These are phyloP conservation scores for Solea solea DNA, from an alignment of 2,113 vertebrate species.

Conservation along the genomic window DNA sequence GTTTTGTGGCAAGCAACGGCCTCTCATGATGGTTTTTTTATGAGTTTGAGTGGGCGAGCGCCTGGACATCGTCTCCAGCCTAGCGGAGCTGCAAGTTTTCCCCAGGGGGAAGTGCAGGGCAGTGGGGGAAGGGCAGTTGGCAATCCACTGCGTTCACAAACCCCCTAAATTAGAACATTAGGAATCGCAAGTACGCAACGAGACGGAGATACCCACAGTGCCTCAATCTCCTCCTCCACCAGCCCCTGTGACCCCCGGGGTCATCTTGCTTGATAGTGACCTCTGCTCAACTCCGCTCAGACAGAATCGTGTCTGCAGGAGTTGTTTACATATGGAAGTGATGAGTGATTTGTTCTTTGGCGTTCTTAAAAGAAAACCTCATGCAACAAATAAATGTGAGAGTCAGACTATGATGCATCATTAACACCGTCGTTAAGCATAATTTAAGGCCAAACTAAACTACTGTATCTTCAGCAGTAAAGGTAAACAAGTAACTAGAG, in stretches of 20 bases:
- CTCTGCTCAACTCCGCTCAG: constrained; percentile 38
- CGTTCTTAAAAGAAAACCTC: constrained; percentile 4
- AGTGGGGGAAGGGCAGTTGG: constrained; percentile 59
- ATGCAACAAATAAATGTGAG: constrained; percentile 2
- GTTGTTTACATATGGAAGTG: constrained; percentile 43
- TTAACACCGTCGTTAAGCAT: neutral
- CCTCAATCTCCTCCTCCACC: constrained; percentile 45
- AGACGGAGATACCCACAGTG: constrained; percentile 57
- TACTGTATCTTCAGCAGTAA: neutral
- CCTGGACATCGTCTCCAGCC: constrained; percentile 71
- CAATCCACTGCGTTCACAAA: constrained; percentile 67
- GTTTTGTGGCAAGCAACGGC: constrained; percentile 47
- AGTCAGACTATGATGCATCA: neutral
- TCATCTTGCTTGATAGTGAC: constrained; percentile 58
- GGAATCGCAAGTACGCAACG: constrained; percentile 64
- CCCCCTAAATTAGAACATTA: constrained; percentile 65
- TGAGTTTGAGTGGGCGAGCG: constrained; percentile 39
- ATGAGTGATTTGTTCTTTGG: constrained; percentile 1
- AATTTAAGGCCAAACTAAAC: neutral
- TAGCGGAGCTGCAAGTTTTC: constrained; percentile 44
- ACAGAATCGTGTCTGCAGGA: constrained; percentile 18
- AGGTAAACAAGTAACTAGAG: constrained; percentile 2
- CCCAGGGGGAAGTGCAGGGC: constrained; percentile 24
- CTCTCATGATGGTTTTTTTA: constrained; percentile 49
- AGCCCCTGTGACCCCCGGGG: constrained; percentile 43